phyloP scores from a whole-genome alignment of 1,140 invertebrate genomes.

The Cydia pomonella region DNA sequence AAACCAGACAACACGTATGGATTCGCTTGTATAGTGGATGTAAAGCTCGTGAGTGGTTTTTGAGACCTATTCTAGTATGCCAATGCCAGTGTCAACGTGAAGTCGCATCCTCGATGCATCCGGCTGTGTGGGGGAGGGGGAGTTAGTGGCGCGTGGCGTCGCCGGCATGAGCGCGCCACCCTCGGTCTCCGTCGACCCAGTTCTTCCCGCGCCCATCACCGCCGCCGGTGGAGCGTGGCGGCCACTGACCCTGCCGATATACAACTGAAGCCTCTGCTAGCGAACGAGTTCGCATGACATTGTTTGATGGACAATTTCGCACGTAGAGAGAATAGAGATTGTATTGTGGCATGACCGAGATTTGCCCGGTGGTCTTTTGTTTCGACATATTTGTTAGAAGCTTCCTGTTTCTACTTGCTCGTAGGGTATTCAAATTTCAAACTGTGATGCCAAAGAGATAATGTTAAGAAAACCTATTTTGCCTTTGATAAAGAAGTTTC shows the following conservation, averaged over 20 bases:
- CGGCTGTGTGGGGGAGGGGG: slow-evolving; percentile 18
- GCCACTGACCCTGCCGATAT: slow-evolving; percentile 31
- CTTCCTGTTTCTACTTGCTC: too few relatives aligned
- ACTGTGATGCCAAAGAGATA: too few relatives aligned
- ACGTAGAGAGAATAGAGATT: too few relatives aligned
- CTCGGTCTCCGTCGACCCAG: slow-evolving; percentile 36
- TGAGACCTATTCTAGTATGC: neutral
- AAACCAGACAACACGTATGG: neutral
- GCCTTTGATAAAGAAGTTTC: too few relatives aligned
- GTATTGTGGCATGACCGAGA: slow-evolving; percentile 11
- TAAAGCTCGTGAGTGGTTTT: neutral
- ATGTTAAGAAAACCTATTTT: too few relatives aligned
- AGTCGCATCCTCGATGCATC: slow-evolving; percentile 41
- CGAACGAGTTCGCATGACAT: slow-evolving; percentile 19
- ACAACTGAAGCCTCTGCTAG: neutral
- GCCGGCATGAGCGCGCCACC: slow-evolving; percentile 57
- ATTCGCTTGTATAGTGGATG: neutral
- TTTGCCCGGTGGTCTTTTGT: neutral
- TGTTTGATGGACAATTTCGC: slow-evolving; percentile 30
- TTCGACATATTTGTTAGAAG: neutral
- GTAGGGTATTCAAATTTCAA: too few relatives aligned
- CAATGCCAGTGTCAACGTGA: slow-evolving; percentile 18
- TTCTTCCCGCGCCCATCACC: slow-evolving; percentile 31
- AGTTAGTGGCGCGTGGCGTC: slow-evolving; percentile 41
- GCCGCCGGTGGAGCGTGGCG: slow-evolving; percentile 51